A percentile compares a stretch with the other conserved stretches of the same genome.
Evolutionary conservation across 2,797 vertebrate genomes (phyloP).

Genomic region (Limosa lapponica): DNA sequence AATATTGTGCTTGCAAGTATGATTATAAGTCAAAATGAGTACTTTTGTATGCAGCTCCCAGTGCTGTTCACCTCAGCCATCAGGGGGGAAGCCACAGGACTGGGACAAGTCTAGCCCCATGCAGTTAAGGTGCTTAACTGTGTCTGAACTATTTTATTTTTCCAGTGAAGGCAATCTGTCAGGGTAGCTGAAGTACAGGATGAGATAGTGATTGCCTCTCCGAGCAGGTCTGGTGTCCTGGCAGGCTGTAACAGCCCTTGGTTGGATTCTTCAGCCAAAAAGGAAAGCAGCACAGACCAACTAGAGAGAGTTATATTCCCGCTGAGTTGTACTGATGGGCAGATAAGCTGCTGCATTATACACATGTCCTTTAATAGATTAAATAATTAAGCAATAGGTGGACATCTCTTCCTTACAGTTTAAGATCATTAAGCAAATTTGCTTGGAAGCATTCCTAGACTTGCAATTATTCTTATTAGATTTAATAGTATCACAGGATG

Average conservation of each 20-base stretch:
- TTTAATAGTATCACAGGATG: slow-evolving; percentile 7
- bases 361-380: background rate
- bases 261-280: background rate
- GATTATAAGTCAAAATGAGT: background rate
- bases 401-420: slow-evolving; percentile 14
- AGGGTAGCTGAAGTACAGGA: background rate
- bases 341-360: background rate
- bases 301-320: background rate
- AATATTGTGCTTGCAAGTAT: background rate
- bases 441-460: background rate
- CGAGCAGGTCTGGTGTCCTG: background rate
- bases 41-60: background rate
- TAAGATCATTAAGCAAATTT: slow-evolving; percentile 60
- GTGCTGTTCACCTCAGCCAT: background rate
- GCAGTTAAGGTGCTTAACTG: background rate
- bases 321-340: background rate
- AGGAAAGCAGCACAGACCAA: background rate
- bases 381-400: slow-evolving; percentile 52
- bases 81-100: background rate
- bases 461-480: slow-evolving; percentile 36
- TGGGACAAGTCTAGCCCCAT: background rate
- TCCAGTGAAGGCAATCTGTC: background rate
- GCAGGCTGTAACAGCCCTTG: background rate
- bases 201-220: background rate
- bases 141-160: background rate